Percentiles rank a stretch among this genome's conserved stretches.
Conservation (phyloP, 2,113 vertebrate genomes). For the Toxotes jaculatrix region DNA sequence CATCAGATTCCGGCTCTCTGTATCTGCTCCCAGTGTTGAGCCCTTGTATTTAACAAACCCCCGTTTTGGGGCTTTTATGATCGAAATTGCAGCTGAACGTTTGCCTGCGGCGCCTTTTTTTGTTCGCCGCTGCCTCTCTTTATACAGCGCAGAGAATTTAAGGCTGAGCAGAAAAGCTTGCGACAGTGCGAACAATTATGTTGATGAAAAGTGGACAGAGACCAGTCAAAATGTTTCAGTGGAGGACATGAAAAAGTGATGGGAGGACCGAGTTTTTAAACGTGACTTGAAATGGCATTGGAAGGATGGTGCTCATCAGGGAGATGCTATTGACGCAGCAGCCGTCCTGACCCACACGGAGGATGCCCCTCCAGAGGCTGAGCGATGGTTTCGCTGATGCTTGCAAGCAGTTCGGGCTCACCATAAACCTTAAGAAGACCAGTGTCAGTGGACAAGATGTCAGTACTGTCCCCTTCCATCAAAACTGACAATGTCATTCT, state of each 20-base stretch:
- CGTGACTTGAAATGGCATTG: too few species aligned
- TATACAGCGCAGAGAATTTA: neutral
- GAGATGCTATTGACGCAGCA: too few species aligned
- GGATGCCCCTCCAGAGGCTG: too few species aligned
- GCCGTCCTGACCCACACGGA: too few species aligned
- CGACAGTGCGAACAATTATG: slow-evolving; percentile 1
- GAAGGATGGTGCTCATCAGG: too few species aligned
- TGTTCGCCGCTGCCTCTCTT: slow-evolving; percentile 30
- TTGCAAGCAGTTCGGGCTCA: too few species aligned
- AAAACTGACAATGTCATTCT: too few species aligned
- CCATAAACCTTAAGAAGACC: too few species aligned
- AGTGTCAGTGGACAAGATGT: too few species aligned
- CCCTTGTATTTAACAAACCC: slow-evolving; percentile 28
- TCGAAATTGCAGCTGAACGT: slow-evolving; percentile 46
- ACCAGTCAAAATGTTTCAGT: neutral
- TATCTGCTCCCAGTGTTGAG: slow-evolving; percentile 35
- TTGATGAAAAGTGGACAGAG: slow-evolving; percentile 7
- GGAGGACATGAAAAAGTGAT: neutral
- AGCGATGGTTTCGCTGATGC: too few species aligned
- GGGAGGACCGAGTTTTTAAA: neutral
- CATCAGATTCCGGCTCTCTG: slow-evolving; percentile 10
- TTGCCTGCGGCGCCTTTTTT: slow-evolving; percentile 33
- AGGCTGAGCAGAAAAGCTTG: slow-evolving; percentile 15
- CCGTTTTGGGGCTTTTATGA: slow-evolving; percentile 37
- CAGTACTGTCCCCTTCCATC: too few species aligned